Percentiles rank a stretch among this genome's conserved stretches.
These are phyloP conservation scores for Blomia tropicalis DNA, from an alignment of 2,888 invertebrate genomes.

Conservation along the genomic window DNA sequence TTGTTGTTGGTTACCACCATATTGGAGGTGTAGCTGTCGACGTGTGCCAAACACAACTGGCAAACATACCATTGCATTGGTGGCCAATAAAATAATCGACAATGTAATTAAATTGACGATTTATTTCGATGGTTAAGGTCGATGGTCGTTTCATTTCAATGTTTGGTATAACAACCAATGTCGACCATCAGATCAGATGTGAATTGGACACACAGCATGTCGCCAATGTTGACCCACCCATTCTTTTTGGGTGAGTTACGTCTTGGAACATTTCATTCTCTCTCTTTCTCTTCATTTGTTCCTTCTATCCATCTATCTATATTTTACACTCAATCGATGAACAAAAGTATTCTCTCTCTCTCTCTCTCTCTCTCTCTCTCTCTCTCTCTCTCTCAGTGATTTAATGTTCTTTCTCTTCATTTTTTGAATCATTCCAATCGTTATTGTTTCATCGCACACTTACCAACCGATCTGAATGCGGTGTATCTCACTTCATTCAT, in stretches of 20 bases:
- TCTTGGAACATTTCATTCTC: slow-evolving; percentile 10
- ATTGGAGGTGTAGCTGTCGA: not conserved
- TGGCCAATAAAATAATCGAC: not conserved
- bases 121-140: not conserved
- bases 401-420: too few relatives aligned
- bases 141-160: not conserved
- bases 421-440: too few relatives aligned
- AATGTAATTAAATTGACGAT: not conserved
- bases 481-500: too few relatives aligned
- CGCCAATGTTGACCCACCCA: not conserved
- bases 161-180: slow-evolving; percentile 7
- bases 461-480: too few relatives aligned
- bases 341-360: too few relatives aligned
- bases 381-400: too few relatives aligned
- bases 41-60: too few relatives aligned
- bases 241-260: not conserved
- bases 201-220: slow-evolving; percentile 6
- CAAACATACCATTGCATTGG: not conserved
- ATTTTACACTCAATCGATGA: too few relatives aligned
- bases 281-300: not conserved
- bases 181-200: too few relatives aligned
- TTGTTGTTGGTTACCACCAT: not conserved
- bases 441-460: too few relatives aligned
- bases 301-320: not conserved
- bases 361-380: too few relatives aligned